Percentiles rank a stretch among this genome's conserved stretches.
Conservation (phyloP, 1,140 invertebrate species). For the Drosophila serrata region DNA sequence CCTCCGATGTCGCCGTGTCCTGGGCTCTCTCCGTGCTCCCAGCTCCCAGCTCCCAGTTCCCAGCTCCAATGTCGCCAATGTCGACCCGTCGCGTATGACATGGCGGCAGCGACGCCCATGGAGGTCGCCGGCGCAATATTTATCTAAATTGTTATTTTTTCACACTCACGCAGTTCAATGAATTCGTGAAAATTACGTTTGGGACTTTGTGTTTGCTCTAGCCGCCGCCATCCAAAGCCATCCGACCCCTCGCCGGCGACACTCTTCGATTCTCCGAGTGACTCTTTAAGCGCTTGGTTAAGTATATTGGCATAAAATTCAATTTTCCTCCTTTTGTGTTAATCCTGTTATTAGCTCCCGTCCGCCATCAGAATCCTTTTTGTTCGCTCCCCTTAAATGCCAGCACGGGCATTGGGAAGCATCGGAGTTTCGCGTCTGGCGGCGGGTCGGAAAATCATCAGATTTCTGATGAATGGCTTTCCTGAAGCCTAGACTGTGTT, state of each 20-base stretch:
- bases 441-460: constrained; percentile 5
- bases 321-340: constrained; percentile 80
- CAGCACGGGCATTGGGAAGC: constrained; percentile 4
- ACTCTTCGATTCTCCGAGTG: constrained; percentile 34
- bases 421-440: constrained; percentile 1
- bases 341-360: constrained; percentile 80
- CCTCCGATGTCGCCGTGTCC: too few species aligned
- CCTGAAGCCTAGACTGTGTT: background rate
- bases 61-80: constrained; percentile 27
- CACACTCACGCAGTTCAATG: constrained; percentile 85
- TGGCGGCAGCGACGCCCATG: constrained; percentile 60
- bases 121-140: constrained; percentile 83
- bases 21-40: background rate
- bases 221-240: constrained; percentile 16
- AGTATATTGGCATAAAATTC: constrained; percentile 79
- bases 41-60: constrained; percentile 1
- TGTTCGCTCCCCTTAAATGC: constrained; percentile 27
- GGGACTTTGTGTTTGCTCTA: constrained; percentile 83
- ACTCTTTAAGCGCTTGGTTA: constrained; percentile 64
- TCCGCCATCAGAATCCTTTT: constrained; percentile 62
- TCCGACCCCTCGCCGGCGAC: constrained; percentile 21
- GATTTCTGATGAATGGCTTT: constrained; percentile 29
- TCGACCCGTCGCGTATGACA: constrained; percentile 52
- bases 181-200: constrained; percentile 85
- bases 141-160: constrained; percentile 86